A percentile compares a stretch with the other conserved stretches of the same genome.
Conservation (phyloP, 2,113 vertebrate species). For the pig (Sus scrofa) region DNA sequence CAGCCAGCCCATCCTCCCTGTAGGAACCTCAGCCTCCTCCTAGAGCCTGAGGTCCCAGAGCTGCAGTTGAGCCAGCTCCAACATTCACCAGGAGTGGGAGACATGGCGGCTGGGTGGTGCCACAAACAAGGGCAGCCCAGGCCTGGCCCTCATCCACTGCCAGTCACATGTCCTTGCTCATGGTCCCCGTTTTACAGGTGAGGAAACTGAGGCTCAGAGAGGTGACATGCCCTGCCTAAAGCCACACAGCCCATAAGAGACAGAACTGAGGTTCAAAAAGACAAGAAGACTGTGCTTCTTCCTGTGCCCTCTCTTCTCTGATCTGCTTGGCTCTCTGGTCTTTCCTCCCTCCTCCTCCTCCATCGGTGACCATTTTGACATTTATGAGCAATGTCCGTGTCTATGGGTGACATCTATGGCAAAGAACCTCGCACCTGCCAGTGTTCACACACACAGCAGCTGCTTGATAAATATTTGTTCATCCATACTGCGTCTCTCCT, state of each 20-base stretch:
- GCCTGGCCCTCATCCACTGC: not conserved
- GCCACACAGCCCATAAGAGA: not conserved
- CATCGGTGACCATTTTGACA: not conserved
- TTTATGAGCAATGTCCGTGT: not conserved
- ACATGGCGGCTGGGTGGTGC: not conserved
- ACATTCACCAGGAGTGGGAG: not conserved
- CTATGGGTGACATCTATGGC: not conserved
- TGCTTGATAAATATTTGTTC: not conserved
- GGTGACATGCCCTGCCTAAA: not conserved
- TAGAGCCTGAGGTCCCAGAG: not conserved
- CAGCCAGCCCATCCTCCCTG: not conserved
- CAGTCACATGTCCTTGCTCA: not conserved
- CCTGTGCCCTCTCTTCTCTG: not conserved
- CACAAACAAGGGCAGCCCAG: not conserved
- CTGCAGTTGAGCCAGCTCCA: not conserved
- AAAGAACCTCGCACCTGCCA: fast-evolving
- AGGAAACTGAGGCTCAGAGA: conserved; percentile 25
- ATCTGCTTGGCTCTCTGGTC: too few species aligned
- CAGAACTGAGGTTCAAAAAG: not conserved
- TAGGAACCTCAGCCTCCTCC: not conserved
- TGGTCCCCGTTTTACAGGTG: not conserved
- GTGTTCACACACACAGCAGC: not conserved
- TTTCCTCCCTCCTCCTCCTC: not conserved
- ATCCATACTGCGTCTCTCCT: too few species aligned
- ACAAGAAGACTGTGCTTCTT: not conserved